A percentile compares a stretch with the other conserved stretches of the same genome.
Evolutionary conservation across 1,140 invertebrate species (phyloP).

Genomic region (Drosophila bocqueti): DNA sequence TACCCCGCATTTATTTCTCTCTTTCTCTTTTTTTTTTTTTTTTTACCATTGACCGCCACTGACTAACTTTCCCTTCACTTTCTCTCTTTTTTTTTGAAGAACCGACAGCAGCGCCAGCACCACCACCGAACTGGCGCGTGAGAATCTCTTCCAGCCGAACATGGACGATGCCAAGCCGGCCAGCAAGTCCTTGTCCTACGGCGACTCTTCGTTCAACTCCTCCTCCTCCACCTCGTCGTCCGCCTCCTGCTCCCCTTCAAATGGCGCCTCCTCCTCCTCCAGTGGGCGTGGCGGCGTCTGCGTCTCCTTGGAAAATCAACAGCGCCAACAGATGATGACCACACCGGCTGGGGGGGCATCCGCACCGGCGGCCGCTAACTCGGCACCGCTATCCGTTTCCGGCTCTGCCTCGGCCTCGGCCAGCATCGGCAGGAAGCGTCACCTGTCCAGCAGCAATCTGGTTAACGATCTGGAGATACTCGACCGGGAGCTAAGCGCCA

Average conservation of each 20-base stretch:
- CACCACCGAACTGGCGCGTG: constrained; percentile 75
- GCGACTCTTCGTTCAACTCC: constrained; percentile 6
- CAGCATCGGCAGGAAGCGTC: constrained; percentile 55
- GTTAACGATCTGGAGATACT: constrained; percentile 80
- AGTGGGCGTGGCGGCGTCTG: constrained; percentile 49
- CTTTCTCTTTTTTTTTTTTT: constrained; percentile 1
- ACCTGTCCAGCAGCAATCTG: constrained; percentile 74
- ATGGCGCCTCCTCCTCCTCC: constrained; percentile 7
- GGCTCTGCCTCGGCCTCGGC: constrained; percentile 25
- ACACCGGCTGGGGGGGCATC: constrained; percentile 23
- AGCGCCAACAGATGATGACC: constrained; percentile 15
- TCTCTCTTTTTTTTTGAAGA: constrained; percentile 69
- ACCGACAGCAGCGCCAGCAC: constrained; percentile 52
- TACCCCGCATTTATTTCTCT: neutral
- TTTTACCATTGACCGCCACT: constrained; percentile 25
- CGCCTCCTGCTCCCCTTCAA: neutral
- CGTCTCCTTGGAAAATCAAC: constrained; percentile 67
- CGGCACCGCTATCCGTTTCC: constrained; percentile 28
- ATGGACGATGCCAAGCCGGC: constrained; percentile 76
- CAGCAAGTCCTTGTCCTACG: constrained; percentile 29
- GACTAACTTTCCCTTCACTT: constrained; percentile 78
- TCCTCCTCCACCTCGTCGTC: neutral
- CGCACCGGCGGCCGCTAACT: constrained; percentile 14
- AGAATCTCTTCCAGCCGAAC: constrained; percentile 82
- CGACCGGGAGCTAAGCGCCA: constrained; percentile 83